Conservation (phyloP, 1,140 invertebrate species). For the Pachypsylla venusta region DNA sequence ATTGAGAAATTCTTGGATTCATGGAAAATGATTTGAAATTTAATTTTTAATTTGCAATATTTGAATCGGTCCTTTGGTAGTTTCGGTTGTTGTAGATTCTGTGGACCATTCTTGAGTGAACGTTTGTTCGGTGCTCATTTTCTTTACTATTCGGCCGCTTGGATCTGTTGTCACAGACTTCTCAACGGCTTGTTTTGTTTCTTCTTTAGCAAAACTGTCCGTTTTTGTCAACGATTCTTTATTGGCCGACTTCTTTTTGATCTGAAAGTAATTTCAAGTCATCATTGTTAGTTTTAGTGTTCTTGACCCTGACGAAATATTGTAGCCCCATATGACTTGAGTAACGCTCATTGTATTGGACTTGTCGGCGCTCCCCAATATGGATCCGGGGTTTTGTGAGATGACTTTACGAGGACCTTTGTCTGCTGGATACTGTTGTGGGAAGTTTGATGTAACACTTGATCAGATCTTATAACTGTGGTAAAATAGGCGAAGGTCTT, state of each 20-base stretch:
- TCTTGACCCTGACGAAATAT: not conserved
- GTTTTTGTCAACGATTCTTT: not conserved
- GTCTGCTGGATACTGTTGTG: no score
- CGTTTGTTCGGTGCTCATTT: not conserved
- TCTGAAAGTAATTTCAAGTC: not conserved
- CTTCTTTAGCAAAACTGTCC: not conserved
- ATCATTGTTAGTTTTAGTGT: not conserved
- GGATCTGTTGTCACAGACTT: not conserved
- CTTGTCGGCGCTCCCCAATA: not conserved
- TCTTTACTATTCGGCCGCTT: not conserved
- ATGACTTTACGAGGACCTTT: not conserved
- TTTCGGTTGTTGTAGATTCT: not conserved
- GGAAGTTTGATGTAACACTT: no score
- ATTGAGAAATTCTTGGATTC: no score
- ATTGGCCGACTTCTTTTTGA: not conserved
- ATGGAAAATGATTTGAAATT: no score
- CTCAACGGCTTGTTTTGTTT: not conserved
- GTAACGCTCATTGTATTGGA: not conserved
- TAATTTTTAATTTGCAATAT: not conserved
- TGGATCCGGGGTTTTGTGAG: not conserved
- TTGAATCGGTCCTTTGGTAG: not conserved
- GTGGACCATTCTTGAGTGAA: not conserved
- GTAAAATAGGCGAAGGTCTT: no score
- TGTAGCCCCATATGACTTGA: not conserved
- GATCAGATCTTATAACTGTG: no score